phyloP scores from a whole-genome alignment of 2,888 invertebrate genomes.

The Cantharis flavilabris region DNA sequence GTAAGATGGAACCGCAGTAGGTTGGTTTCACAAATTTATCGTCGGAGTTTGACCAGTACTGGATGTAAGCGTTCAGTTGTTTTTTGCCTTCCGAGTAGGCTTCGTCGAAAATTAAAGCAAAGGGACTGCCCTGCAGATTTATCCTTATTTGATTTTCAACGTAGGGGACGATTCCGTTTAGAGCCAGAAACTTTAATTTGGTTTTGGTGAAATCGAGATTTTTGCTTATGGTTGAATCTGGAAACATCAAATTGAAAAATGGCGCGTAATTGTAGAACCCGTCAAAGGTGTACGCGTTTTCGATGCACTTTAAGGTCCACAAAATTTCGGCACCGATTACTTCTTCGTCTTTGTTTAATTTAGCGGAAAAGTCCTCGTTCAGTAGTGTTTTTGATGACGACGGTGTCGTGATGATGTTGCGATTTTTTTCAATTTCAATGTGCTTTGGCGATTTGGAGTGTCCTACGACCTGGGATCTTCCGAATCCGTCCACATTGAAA shows the following conservation, averaged over 20 bases:
- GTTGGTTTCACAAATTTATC: conserved; percentile 10
- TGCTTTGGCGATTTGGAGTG: conserved; percentile 19
- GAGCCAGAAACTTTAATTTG: conserved; percentile 10
- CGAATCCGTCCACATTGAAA: conserved; percentile 13
- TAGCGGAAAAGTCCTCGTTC: neutral
- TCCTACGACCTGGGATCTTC: conserved; percentile 12
- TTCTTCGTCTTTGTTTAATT: conserved; percentile 23
- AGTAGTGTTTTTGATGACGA: neutral
- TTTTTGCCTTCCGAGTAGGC: neutral
- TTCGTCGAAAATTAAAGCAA: conserved; percentile 13
- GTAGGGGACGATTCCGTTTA: conserved; percentile 17
- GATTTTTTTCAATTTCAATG: conserved; percentile 5
- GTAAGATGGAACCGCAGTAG: conserved; percentile 15
- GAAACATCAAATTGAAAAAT: conserved; percentile 23
- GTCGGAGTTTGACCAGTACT: conserved; percentile 15
- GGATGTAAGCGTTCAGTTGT: conserved; percentile 13
- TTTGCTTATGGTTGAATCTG: conserved; percentile 14
- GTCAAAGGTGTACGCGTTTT: conserved; percentile 9
- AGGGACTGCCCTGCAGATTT: conserved; percentile 6
- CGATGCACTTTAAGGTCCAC: conserved; percentile 16
- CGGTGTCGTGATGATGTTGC: neutral
- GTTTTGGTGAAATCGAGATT: conserved; percentile 8
- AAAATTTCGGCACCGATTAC: conserved; percentile 19
- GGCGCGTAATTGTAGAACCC: conserved; percentile 2
- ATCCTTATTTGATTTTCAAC: conserved; percentile 13